Evolutionary conservation across 1,140 invertebrate genomes (phyloP), one percentile per base, ranked within the genome.

Genomic region (Pararge aegeria): DNA sequence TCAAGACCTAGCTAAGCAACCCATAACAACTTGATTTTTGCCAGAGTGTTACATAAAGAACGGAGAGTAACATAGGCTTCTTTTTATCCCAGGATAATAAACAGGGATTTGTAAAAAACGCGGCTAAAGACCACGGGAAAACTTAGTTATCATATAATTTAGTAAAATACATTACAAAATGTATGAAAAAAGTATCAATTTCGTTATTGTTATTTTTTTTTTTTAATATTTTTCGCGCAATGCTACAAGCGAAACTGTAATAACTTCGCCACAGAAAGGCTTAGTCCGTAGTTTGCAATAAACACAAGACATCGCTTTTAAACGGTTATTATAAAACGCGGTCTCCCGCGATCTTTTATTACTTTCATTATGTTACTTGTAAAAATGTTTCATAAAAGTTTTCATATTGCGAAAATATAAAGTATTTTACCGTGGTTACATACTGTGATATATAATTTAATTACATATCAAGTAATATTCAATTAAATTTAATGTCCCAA

Each of bases 371-470:
- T 49, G 24, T 49, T 27, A 49, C 46, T 49, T 49, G 20, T 49
- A 49, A 49, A 49, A 49, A 49, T 49, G 46, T 49, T 49, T 49
- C 46, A 49, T 49, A 49, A 49, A 49, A 29, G 20, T 49, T 49
- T 7, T 29, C 16, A 49, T 20, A 29, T 49, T 49, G 46, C 46
- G 42, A 20, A 46, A 46, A 46, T 12, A 46, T 46, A 20, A 46
- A 46, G 6, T 46, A 46, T 20, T 34, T 34, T 34, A 10, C 30
- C 3, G 30, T 12, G 10, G 30, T 34, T 34, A 34, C 30, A 34
- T 12, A 12, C 30, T 34, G 30, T 34, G 12, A 34, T 34, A 34
- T 34, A 6, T 10, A 34, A 34, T 34, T 34, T 34, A 34, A 34
- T 34, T 34, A 34, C 12, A n/a, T n/a, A n/a, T n/a, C n/a, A n/a